Base-by-base conservation (phyloP, 2,797 vertebrate genomes). In the Sebastes kiyomatsui region DNA sequence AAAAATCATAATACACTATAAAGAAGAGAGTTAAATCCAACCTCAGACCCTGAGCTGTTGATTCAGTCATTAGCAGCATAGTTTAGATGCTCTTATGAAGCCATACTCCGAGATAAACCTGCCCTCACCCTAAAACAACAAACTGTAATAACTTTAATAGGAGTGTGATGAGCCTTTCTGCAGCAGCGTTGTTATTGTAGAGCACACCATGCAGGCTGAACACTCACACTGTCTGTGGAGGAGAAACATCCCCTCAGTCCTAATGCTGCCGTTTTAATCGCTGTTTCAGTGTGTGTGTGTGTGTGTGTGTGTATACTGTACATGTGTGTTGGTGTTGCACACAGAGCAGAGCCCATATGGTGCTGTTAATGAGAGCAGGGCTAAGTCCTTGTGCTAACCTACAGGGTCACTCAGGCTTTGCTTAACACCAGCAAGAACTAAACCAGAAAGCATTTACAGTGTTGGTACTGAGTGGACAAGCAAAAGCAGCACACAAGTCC, bases 351-450 rank as follows among this genome's bases (percentile, higher is more conserved):
- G 72, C 65, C 77, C 87, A 80, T 86, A 86, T 88, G 82, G 85
- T 77, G 77, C 3, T 75, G 90, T 80, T 92, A 90, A 91, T 90
- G 88, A 90, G 87, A 83, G 84, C 66, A 59, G 72, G 68, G 75
- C 58, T 74, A 74, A 87, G 84, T 90, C 84, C 81, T 88, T 89
- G 87, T 78, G 75, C 80, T 88, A 79, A 89, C 88, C 87, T 87
- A 78, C 82, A 79, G 73, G 66, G 20, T 72, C 80, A 87, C 81
- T 74, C 71, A 16, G 84, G 85, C 85, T 65, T 60, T 83, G 67
- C 80, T 84, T 68, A 87, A 86, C 81, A 79, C 79, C 67, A 78
- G 64, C 32, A n/a, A 66, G 25, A 75, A 22, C 59, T 18, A 14
- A 60, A 68, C 65, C 7, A 38, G 22, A 82, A 77, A 46, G 33